Evolutionary conservation across 2,888 invertebrate species (phyloP), one percentile per base, ranked within the genome.

Genomic region (Taphrorychus bicolor): DNA sequence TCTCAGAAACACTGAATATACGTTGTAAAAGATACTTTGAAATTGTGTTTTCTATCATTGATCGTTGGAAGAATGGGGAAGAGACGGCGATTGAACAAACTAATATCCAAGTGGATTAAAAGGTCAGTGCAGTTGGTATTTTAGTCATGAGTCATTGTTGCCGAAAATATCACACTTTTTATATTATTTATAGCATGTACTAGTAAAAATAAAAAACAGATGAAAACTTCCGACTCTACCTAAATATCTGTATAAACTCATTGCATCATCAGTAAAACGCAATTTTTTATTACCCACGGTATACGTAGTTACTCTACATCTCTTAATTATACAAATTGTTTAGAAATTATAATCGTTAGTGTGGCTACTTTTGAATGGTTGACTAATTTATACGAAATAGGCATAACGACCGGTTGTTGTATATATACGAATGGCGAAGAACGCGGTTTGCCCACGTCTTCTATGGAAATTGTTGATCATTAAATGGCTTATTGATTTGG

Each of bases 101-200:
- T 83, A 59, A 82, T 83, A 64, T 78, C 77, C 19, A 81, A 81
- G 75, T 83, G 83, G 83, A 81, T 83, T 62, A 82, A 81, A 74
- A 83, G 83, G 82, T 82, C 74, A 61, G 73, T 48, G 17, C n/a
- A n/a, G 48, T 2, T 18, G 21, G 51, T n/a, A 17, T n/a, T 45
- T 45, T 17, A 45, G 5, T 45, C 14, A 45, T 32, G 32, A 32
- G 32, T 32, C 32, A 32, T n/a, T n/a, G n/a, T n/a, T n/a, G n/a
- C n/a, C n/a, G n/a, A n/a, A n/a, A n/a, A n/a, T n/a, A n/a, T n/a
- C n/a, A n/a, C n/a, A n/a, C n/a, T n/a, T n/a, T n/a, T n/a, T n/a
- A n/a, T n/a, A n/a, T n/a, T n/a, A n/a, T n/a, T n/a, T n/a, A n/a
- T n/a, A n/a, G n/a, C n/a, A n/a, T n/a, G n/a, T n/a, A n/a, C n/a